Percentiles rank a stretch among this genome's conserved stretches.
phyloP scores from a whole-genome alignment of 2,113 vertebrate species.

The mouse (Mus musculus) region DNA sequence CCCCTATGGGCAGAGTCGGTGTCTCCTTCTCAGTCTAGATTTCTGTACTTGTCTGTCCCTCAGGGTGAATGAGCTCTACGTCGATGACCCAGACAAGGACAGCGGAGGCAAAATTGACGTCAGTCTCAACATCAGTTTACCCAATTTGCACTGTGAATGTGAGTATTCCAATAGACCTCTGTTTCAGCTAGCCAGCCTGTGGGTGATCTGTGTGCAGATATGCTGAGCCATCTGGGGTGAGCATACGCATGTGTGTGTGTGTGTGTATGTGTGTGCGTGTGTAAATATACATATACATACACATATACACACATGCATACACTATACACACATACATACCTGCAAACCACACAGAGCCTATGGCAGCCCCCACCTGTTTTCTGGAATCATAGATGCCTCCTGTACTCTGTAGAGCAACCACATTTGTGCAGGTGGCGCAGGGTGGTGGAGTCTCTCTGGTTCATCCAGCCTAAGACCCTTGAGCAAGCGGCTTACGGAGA shows the following conservation, averaged over 20 bases:
- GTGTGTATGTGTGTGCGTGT: no score
- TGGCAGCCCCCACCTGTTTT: neutral
- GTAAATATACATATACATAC: no score
- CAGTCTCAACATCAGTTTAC: constrained; percentile 98
- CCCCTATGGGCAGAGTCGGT: neutral
- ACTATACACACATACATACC: no score
- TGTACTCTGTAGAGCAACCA: neutral
- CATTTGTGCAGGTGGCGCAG: neutral
- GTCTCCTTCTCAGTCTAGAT: neutral
- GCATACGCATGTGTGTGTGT: no score
- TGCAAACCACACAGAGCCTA: no score
- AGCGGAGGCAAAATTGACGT: constrained; percentile 99
- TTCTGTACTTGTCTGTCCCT: constrained; percentile 68
- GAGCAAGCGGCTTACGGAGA: neutral
- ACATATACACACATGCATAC: no score
- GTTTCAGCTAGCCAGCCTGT: neutral
- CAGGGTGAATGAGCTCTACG: constrained; percentile 98
- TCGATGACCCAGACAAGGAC: constrained; percentile 99
- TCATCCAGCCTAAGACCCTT: neutral
- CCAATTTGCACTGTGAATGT: constrained; percentile 98
- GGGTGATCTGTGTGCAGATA: neutral
- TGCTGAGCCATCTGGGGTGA: accelerated
- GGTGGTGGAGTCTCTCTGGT: neutral
- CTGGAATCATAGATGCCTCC: neutral
- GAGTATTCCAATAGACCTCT: constrained; percentile 86